A percentile compares a stretch with the other conserved stretches of the same genome.
phyloP scores from a whole-genome alignment of 1,140 invertebrate species.

The Diorhabda sublineata region DNA sequence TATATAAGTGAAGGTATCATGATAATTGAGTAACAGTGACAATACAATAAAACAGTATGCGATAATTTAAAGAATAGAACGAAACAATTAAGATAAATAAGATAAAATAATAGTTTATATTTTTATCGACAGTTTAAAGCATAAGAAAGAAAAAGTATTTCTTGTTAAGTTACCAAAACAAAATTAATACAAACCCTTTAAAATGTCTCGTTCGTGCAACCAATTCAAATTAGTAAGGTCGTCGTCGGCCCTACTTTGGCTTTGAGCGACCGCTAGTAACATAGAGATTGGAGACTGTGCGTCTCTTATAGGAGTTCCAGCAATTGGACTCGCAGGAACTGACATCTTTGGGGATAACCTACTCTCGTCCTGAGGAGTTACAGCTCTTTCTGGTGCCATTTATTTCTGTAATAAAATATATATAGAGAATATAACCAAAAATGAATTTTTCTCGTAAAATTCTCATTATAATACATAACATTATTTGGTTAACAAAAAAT shows the following conservation, averaged over 20 bases:
- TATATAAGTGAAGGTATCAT: no score
- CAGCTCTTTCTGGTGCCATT: slow-evolving; percentile 45
- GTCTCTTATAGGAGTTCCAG: slow-evolving; percentile 39
- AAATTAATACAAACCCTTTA: slow-evolving; percentile 60
- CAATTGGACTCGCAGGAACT: slow-evolving; percentile 41
- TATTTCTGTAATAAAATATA: neutral
- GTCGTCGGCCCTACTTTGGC: slow-evolving; percentile 51
- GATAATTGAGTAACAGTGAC: no score
- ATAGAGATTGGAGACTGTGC: slow-evolving; percentile 44
- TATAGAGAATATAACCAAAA: neutral
- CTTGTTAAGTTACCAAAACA: no score
- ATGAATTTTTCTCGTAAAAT: no score
- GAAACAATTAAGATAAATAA: no score
- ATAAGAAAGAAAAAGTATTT: no score
- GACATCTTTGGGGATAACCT: slow-evolving; percentile 41
- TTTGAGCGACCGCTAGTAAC: slow-evolving; percentile 43
- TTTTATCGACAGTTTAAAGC: no score
- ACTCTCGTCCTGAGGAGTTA: slow-evolving; percentile 39
- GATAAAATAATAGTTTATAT: no score
- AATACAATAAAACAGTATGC: no score
- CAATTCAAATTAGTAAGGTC: slow-evolving; percentile 86
- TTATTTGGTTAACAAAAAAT: neutral
- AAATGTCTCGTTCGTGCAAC: slow-evolving; percentile 86
- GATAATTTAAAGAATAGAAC: no score
- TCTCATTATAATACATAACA: neutral